Base-by-base conservation (phyloP, 2,113 vertebrate species). In the Marmota monax region DNA sequence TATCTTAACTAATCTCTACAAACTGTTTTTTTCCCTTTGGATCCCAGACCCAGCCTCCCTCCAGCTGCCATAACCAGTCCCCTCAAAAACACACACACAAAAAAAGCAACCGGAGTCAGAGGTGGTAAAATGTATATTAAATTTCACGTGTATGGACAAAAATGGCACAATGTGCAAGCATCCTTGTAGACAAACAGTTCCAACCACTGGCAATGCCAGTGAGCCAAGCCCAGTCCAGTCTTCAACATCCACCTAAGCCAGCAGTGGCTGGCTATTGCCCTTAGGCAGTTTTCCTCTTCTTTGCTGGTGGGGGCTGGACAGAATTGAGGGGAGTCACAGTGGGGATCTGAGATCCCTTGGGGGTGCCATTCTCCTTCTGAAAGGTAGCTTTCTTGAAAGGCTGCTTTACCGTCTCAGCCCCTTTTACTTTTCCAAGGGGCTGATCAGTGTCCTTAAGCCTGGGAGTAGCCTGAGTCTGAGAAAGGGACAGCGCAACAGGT, bases 301-400 rank as follows among this genome's bases (percentile, higher is more conserved):
- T 99, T 53, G 83, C 97, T 17, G 93, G 3, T 29, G 90, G 96
- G 58, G 69, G 92, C 20, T 32, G 94, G 77, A 58, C 90, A 48
- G 82, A 84, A 70, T 56, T 23, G 39, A 51, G 5, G 2, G 53
- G 42, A 39, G 92, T n/a, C 45, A 7, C 1, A 1, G 45, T 10
- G 27, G 86, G 39, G 51, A 8, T 13, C 29, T 85, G 61, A 42
- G 10, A n/a, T 20, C 37, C 56, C 37, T 67, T 76, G 42, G 70
- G 67, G 25, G 34, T 63, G 12, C 76, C 95, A 48, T 96, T 96
- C 61, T 92, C 92, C 37, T 94, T 90, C 61, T 29, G 88, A 51
- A 92, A 91, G 67, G 76, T 53, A 78, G 94, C 45, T 74, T 91
- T 96, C 93, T 92, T 84, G 22, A 61, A 53, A 45, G 88, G 32